Evolutionary conservation across 1,140 invertebrate species (phyloP).

Genomic region (Drosophila grimshawi): DNA sequence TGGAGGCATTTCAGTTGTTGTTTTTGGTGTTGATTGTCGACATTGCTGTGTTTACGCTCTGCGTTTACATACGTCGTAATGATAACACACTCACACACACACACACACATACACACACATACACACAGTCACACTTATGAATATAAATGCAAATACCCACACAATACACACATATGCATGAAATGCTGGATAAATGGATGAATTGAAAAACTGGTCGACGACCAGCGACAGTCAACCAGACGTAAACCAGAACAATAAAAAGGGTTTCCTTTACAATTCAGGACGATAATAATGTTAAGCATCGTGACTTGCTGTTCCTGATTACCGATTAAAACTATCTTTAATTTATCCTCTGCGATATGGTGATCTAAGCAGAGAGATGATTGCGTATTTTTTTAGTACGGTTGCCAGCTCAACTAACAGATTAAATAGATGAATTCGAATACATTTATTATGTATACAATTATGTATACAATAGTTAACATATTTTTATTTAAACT

Average conservation of each 20-base stretch:
- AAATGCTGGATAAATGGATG: constrained; percentile 44
- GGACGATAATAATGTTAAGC: constrained; percentile 10
- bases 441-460: too few relatives aligned
- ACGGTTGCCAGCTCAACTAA: neutral
- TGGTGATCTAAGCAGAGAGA: too few relatives aligned
- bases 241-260: constrained; percentile 54
- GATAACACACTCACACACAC: constrained; percentile 34
- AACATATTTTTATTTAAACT: too few relatives aligned
- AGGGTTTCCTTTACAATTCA: constrained; percentile 24
- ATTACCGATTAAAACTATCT: neutral
- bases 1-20: constrained; percentile 36
- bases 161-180: neutral
- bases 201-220: constrained; percentile 42
- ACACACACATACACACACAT: constrained; percentile 1
- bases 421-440: too few relatives aligned
- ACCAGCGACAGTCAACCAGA: constrained; percentile 59
- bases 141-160: too few relatives aligned
- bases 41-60: constrained; percentile 50
- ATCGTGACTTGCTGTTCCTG: neutral
- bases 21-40: constrained; percentile 67
- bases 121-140: constrained; percentile 1
- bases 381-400: too few relatives aligned
- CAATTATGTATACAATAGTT: too few relatives aligned
- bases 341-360: neutral
- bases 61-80: constrained; percentile 71